These are phyloP conservation scores for Galbula dea DNA, from an alignment of 2,113 vertebrate genomes.

Conservation along the genomic window DNA sequence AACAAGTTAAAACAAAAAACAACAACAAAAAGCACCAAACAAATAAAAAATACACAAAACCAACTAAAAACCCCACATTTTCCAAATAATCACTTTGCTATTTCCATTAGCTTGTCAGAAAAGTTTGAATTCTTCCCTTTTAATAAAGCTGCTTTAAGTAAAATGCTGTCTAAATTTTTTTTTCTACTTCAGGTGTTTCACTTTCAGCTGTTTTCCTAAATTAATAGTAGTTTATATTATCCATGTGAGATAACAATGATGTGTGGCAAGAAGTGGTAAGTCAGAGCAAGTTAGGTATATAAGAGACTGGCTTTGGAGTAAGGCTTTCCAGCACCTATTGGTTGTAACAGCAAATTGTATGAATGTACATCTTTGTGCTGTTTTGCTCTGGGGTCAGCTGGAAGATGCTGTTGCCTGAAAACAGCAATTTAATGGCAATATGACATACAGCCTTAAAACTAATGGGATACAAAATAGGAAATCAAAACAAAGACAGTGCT, in stretches of 20 bases:
- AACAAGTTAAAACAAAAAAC: neutral
- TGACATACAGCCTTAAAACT: conserved; percentile 43
- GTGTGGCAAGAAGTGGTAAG: neutral
- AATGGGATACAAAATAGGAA: conserved; percentile 55
- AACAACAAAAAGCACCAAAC: neutral
- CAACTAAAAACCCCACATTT: neutral
- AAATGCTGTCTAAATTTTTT: neutral
- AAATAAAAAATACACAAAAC: neutral
- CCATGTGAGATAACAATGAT: neutral
- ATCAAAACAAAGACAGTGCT: conserved; percentile 32
- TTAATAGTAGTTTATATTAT: neutral
- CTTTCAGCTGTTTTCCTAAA: neutral
- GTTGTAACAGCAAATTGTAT: neutral
- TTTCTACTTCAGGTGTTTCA: neutral
- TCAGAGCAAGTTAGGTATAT: neutral
- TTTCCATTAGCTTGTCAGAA: conserved; percentile 8
- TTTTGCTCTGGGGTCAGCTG: conserved; percentile 32
- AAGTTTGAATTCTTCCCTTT: neutral
- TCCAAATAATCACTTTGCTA: neutral
- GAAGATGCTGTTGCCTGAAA: conserved; percentile 33
- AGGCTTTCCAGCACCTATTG: neutral
- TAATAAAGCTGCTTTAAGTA: neutral
- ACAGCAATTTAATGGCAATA: conserved; percentile 33
- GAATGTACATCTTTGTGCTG: neutral
- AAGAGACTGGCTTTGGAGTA: neutral